Percentiles rank a stretch among this genome's conserved stretches.
phyloP scores from a whole-genome alignment of 1,140 invertebrate species.

The Conus betulinus region DNA sequence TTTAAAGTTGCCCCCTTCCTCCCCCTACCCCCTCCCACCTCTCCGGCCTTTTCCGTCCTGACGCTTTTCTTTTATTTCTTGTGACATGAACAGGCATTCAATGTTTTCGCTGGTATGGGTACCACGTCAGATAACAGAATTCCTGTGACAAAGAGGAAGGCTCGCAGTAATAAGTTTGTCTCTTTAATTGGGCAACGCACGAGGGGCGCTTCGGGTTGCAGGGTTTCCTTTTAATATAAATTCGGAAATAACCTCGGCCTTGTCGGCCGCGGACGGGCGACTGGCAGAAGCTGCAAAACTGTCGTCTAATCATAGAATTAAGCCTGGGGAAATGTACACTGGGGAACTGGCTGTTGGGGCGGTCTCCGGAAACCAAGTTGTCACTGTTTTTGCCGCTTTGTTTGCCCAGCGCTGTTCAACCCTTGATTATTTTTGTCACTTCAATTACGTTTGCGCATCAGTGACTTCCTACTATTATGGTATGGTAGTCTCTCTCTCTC shows the following conservation, averaged over 20 bases:
- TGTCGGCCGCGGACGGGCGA: background rate
- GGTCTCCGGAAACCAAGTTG: slow-evolving; percentile 21
- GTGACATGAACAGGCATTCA: slow-evolving; percentile 3
- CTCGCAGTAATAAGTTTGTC: slow-evolving; percentile 27
- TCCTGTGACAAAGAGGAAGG: slow-evolving; percentile 1
- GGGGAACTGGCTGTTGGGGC: background rate
- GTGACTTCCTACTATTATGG: too few relatives aligned
- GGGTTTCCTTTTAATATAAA: slow-evolving; percentile 36
- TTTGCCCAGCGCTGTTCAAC: background rate
- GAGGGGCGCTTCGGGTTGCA: slow-evolving; percentile 8
- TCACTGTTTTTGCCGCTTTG: slow-evolving; percentile 20
- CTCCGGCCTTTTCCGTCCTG: background rate
- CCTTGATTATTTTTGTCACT: slow-evolving; percentile 1
- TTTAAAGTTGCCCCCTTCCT: background rate
- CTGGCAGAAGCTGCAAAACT: slow-evolving; percentile 22
- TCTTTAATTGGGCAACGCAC: slow-evolving; percentile 31
- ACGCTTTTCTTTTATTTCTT: background rate
- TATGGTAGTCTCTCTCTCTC: too few relatives aligned
- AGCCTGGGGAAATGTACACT: slow-evolving; percentile 29
- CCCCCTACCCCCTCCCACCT: background rate
- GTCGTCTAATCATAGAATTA: slow-evolving; percentile 31
- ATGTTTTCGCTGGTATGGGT: slow-evolving; percentile 12
- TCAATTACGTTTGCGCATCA: background rate
- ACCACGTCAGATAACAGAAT: background rate
- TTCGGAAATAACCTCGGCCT: slow-evolving; percentile 29